phyloP scores from a whole-genome alignment of 2,888 invertebrate species.

The Apeira syringaria region DNA sequence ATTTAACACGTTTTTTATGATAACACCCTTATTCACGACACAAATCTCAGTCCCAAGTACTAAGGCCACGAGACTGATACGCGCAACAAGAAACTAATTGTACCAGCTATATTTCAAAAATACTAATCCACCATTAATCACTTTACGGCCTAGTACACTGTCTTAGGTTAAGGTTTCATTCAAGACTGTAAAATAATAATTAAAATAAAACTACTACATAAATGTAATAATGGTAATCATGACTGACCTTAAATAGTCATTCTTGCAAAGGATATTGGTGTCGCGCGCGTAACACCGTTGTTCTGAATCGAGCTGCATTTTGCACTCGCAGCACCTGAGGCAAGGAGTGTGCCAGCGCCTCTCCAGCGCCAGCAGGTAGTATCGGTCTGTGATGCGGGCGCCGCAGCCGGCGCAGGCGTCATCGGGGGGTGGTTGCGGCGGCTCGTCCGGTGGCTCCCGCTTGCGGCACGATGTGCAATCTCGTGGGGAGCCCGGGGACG shows the following conservation, averaged over 20 bases:
- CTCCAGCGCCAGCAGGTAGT: conserved; percentile 95
- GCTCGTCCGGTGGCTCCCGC: conserved; percentile 79
- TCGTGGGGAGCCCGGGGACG: conserved; percentile 84
- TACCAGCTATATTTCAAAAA: no score
- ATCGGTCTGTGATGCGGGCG: conserved; percentile 92
- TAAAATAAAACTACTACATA: no score
- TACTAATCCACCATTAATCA: no score
- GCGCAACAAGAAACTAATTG: no score
- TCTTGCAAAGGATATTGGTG: conserved; percentile 97
- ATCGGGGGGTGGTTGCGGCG: conserved; percentile 67
- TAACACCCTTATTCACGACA: no score
- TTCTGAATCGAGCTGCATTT: conserved; percentile 94
- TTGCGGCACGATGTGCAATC: conserved; percentile 85
- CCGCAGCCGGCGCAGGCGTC: conserved; percentile 95
- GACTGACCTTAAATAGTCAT: conserved; percentile 97
- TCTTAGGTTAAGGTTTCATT: no score
- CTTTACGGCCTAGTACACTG: no score
- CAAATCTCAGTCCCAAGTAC: no score
- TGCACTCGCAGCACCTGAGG: conserved; percentile 95
- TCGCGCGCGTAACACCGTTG: conserved; percentile 96
- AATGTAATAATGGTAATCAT: no score
- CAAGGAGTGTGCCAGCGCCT: conserved; percentile 97
- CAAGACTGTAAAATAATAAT: no score
- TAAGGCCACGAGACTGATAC: no score
- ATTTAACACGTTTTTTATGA: no score